Base-by-base conservation (phyloP, 2,888 invertebrate species). In the Platycnemis pennipes region DNA sequence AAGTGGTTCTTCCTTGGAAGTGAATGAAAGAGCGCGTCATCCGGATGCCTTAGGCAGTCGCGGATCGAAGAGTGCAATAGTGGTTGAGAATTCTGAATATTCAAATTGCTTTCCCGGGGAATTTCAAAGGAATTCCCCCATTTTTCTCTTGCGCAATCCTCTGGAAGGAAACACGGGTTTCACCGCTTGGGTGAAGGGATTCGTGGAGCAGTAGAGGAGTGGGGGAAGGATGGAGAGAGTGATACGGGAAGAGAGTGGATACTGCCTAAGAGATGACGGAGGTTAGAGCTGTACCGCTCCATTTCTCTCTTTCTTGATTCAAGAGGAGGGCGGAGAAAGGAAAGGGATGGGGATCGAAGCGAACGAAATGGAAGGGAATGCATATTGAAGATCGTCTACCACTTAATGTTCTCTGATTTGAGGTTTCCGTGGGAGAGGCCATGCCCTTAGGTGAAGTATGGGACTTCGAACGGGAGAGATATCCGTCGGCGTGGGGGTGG, bases 351-450 rank as follows among this genome's bases (percentile, higher is more conserved):
- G 88, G 53, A 56, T 89, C 89, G 89, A 42, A 56, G 56, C 89
- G 89, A 44, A 56, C 56, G 56, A 37, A 56, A 89, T 42, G 49
- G 63, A 37, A 37, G 77, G 56, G 91, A 91, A 63, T 91, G 63
- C 91, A 91, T 91, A 91, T 91, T 63, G 91, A 91, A 91, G 69
- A 91, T 91, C 89, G 89, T 89, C 89, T 89, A 63, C 42, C 91
- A 69, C 44, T 91, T 91, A 91, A 91, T 63, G 91, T 91, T 56
- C 91, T 45, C 56, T 91, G 91, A 69, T 91, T 91, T 91, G 91
- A 91, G 91, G 91, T 91, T 91, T 77, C 42, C 63, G 69, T 26
- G 89, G 42, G 53, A 89, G 87, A 46, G 87, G 45, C 45, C 26
- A 8, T 89, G 44, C 91, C 91, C 63, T 63, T 69, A 63, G 91